These are phyloP conservation scores for Polylopha cassiicola DNA, from an alignment of 2,888 invertebrate genomes.

Conservation along the genomic window DNA sequence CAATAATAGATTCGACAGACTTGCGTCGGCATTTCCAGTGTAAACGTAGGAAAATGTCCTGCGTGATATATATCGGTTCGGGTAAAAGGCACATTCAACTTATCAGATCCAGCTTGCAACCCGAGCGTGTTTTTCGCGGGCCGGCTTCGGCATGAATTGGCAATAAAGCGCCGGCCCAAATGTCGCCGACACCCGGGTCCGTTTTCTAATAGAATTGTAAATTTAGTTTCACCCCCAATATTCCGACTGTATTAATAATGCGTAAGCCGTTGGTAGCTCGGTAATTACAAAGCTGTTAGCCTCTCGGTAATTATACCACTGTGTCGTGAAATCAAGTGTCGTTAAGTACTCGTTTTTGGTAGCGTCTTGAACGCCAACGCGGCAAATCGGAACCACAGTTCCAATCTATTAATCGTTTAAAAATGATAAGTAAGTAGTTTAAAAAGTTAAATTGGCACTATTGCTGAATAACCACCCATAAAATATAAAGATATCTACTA, in stretches of 20 bases:
- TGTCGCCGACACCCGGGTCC: constrained; percentile 33
- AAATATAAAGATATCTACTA: too few relatives aligned
- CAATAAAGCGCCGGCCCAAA: constrained; percentile 40
- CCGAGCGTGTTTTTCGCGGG: constrained; percentile 25
- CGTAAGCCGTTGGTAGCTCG: constrained; percentile 5
- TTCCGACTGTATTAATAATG: constrained; percentile 14
- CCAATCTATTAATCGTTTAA: too few relatives aligned
- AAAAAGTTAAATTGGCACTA: too few relatives aligned
- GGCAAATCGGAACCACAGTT: too few relatives aligned
- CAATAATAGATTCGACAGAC: too few relatives aligned
- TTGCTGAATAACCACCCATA: too few relatives aligned
- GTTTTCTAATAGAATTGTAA: constrained; percentile 30
- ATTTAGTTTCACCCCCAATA: constrained; percentile 22
- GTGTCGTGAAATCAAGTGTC: constrained; percentile 1
- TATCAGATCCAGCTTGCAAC: constrained; percentile 41
- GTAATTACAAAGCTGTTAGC: constrained; percentile 8
- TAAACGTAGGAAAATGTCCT: too few relatives aligned
- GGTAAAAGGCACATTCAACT: constrained; percentile 31
- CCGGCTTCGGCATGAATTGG: constrained; percentile 30
- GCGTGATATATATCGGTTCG: constrained; percentile 10
- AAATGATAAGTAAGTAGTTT: too few relatives aligned
- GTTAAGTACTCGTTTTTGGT: too few relatives aligned
- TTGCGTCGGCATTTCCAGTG: too few relatives aligned
- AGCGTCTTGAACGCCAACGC: too few relatives aligned
- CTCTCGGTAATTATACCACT: constrained; percentile 5